A percentile compares a stretch with the other conserved stretches of the same genome.
Conservation (phyloP, 2,888 invertebrate genomes). For the Thereva unica region DNA sequence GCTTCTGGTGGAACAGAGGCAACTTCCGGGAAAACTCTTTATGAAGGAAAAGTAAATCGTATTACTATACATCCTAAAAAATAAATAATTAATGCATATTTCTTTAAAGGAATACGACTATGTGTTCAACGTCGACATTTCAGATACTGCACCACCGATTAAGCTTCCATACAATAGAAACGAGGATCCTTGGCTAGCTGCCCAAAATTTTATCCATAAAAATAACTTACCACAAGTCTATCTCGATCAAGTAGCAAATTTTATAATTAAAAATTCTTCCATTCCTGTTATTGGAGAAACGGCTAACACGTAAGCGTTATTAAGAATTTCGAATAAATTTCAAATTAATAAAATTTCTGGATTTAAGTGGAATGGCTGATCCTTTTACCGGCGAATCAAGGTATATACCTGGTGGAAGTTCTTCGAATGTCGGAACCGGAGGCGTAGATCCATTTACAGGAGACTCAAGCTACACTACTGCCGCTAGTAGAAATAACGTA, state of each 20-base stretch:
- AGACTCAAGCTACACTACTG: constrained; percentile 70
- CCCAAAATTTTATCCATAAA: constrained; percentile 86
- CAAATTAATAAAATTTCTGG: neutral
- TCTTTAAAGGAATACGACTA: constrained; percentile 77
- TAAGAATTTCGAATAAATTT: constrained; percentile 3
- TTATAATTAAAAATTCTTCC: constrained; percentile 80
- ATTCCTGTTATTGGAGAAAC: constrained; percentile 40
- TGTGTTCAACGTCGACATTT: constrained; percentile 94
- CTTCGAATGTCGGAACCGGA: constrained; percentile 50
- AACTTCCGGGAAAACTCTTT: constrained; percentile 73
- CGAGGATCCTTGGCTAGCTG: constrained; percentile 91
- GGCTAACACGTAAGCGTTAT: constrained; percentile 42
- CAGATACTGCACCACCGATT: constrained; percentile 84
- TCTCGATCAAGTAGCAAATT: constrained; percentile 90
- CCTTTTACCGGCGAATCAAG: constrained; percentile 72
- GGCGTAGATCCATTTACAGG: constrained; percentile 72
- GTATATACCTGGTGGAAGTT: constrained; percentile 65
- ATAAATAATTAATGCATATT: neutral
- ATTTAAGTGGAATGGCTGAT: constrained; percentile 61
- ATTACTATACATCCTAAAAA: constrained; percentile 52
- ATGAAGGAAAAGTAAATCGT: constrained; percentile 70
- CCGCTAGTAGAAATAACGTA: constrained; percentile 48
- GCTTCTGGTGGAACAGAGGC: constrained; percentile 68
- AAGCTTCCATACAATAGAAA: constrained; percentile 89
- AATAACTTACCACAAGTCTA: constrained; percentile 83